Percentiles rank a stretch among this genome's conserved stretches.
Conservation (phyloP, 1,140 invertebrate species). For the Vanessa tameamea region DNA sequence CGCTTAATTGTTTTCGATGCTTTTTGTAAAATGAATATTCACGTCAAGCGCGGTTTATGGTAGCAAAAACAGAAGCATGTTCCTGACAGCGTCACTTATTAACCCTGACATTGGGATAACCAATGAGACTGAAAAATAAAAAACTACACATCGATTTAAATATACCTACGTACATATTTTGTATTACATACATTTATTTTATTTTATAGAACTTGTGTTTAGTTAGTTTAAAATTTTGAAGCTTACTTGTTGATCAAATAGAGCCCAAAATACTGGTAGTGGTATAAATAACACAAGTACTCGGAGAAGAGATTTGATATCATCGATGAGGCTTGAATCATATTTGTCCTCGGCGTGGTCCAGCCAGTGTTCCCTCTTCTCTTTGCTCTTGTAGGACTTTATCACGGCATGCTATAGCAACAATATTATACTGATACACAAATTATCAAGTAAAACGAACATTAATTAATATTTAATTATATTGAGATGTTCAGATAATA, state of each 20-base stretch:
- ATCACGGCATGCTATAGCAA: constrained; percentile 70
- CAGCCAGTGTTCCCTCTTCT: constrained; percentile 87
- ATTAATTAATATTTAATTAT: neutral
- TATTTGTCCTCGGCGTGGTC: constrained; percentile 90
- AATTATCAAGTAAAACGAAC: no score
- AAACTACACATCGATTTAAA: no score
- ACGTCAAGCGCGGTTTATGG: neutral
- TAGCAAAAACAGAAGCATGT: neutral
- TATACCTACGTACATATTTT: no score
- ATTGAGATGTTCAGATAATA: no score
- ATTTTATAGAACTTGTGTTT: neutral
- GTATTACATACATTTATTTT: no score
- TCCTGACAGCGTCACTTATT: neutral
- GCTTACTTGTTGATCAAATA: constrained; percentile 88
- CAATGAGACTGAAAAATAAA: neutral
- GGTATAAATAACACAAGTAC: constrained; percentile 89
- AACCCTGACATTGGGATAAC: neutral
- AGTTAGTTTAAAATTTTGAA: neutral
- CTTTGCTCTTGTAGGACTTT: constrained; percentile 75
- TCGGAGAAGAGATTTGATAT: constrained; percentile 85
- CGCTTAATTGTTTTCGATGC: no score
- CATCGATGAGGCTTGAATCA: constrained; percentile 83
- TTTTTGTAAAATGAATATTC: no score
- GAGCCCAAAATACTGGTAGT: constrained; percentile 91
- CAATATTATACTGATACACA: constrained; percentile 8